Evolutionary conservation across 2,113 vertebrate species (phyloP).

Genomic region (Sylvia atricapilla): DNA sequence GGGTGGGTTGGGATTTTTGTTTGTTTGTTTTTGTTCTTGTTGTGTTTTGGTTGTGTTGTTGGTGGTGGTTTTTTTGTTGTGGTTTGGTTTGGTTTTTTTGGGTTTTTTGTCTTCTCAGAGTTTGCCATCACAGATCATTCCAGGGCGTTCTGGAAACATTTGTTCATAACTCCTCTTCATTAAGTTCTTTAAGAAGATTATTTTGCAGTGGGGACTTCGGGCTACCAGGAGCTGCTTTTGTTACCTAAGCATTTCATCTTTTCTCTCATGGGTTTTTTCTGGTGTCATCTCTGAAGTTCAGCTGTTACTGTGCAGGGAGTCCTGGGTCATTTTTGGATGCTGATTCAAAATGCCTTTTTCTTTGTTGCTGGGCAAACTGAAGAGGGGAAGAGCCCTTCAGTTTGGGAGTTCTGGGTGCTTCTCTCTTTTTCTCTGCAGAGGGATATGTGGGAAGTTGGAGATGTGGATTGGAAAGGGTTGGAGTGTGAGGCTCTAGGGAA

Average conservation of each 20-base stretch:
- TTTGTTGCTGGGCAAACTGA: neutral
- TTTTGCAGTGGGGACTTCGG: neutral
- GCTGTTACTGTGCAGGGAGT: neutral
- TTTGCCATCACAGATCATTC: neutral
- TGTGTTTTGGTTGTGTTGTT: too few relatives aligned
- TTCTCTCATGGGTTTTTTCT: neutral
- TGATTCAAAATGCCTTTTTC: neutral
- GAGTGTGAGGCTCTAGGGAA: neutral
- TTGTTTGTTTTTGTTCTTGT: too few relatives aligned
- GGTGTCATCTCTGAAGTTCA: neutral
- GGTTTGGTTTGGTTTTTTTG: too few relatives aligned
- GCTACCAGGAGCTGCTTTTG: neutral
- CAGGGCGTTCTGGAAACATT: neutral
- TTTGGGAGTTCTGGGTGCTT: neutral
- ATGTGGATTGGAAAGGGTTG: neutral
- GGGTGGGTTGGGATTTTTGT: accelerated
- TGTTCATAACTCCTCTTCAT: neutral
- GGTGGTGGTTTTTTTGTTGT: too few relatives aligned
- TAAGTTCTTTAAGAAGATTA: neutral
- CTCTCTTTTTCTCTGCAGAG: neutral
- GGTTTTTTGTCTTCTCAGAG: neutral
- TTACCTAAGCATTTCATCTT: neutral
- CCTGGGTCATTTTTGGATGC: neutral
- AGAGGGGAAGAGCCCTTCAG: accelerated
- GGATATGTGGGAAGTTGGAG: too few relatives aligned